Percentiles rank a stretch among this genome's conserved stretches.
Conservation (phyloP, 2,888 invertebrate genomes). For the Tiliacea citrago region DNA sequence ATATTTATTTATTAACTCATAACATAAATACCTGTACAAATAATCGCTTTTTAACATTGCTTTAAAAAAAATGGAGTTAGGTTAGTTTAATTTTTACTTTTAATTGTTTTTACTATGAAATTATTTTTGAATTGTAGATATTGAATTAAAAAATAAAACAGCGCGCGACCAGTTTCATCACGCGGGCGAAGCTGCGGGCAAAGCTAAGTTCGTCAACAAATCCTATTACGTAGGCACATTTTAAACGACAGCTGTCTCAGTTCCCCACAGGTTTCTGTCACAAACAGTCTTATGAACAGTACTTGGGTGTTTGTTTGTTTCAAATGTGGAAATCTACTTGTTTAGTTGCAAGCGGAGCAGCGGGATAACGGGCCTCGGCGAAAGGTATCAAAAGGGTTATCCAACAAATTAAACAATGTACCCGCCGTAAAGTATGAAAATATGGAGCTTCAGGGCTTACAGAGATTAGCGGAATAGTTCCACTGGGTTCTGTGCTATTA, state of each 20-base stretch:
- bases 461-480: conserved; percentile 63
- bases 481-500: conserved; percentile 35
- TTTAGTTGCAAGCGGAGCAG: conserved; percentile 70
- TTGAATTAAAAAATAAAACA: background rate
- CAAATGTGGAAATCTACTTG: conserved; percentile 62
- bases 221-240: conserved; percentile 46
- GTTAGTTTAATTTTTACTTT: background rate
- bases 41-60: background rate
- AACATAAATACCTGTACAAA: background rate
- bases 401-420: conserved; percentile 33
- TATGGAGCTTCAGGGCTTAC: conserved; percentile 8
- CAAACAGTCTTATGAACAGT: conserved; percentile 29
- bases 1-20: too few species aligned
- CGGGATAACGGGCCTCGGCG: conserved; percentile 59
- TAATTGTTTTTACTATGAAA: background rate
- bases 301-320: conserved; percentile 53
- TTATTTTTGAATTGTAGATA: background rate
- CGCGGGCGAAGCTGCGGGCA: conserved; percentile 47
- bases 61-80: background rate
- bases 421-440: conserved; percentile 35
- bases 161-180: background rate
- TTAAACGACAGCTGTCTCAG: conserved; percentile 54
- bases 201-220: conserved; percentile 20
- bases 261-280: conserved; percentile 20
- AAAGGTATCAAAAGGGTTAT: conserved; percentile 67